Percentiles rank a stretch among this genome's conserved stretches.
phyloP scores from a whole-genome alignment of 2,797 vertebrate genomes.

The Pygocentrus nattereri region DNA sequence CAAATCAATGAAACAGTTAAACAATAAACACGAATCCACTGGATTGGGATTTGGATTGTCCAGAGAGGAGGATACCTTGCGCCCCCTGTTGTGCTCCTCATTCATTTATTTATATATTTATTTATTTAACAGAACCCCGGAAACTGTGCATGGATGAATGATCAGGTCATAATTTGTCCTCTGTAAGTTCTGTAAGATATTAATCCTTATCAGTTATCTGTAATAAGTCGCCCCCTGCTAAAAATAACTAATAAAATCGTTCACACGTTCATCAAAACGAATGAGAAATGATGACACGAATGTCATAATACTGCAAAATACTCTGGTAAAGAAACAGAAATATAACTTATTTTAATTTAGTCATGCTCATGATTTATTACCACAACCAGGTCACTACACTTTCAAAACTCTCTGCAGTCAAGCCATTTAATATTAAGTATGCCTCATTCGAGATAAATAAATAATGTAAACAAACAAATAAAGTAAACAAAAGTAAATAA shows the following conservation, averaged over 20 bases:
- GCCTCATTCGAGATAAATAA: no score
- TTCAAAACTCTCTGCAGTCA: no score
- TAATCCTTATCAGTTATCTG: background rate
- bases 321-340: no score
- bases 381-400: background rate
- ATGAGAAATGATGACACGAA: background rate
- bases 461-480: background rate
- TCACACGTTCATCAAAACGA: background rate
- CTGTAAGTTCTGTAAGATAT: no score
- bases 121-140: background rate
- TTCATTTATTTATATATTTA: no score
- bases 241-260: background rate
- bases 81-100: conserved; percentile 12
- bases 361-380: no score
- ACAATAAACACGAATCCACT: background rate
- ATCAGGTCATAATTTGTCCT: background rate
- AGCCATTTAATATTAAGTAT: no score
- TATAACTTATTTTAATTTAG: no score
- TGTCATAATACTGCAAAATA: no score
- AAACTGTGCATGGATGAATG: background rate
- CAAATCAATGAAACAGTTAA: background rate
- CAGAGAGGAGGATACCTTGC: background rate
- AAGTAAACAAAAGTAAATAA: no score
- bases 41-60: background rate
- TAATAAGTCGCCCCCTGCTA: no score